These are phyloP conservation scores for Chymomyza caudatula DNA, from an alignment of 2,888 invertebrate genomes.

Conservation along the genomic window DNA sequence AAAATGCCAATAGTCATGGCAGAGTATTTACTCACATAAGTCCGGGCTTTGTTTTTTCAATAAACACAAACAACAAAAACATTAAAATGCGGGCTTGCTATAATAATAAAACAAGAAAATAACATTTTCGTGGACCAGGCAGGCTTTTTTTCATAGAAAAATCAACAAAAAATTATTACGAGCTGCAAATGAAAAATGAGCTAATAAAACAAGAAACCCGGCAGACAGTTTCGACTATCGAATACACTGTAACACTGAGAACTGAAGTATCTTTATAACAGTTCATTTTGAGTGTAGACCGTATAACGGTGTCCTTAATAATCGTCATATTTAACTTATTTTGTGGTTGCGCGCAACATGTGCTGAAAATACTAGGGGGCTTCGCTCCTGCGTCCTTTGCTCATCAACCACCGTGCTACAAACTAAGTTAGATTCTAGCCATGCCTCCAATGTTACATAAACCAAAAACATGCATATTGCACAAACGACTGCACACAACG, in stretches of 20 bases:
- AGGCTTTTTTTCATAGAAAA: neutral
- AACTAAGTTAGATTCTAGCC: too few species aligned
- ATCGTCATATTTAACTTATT: too few species aligned
- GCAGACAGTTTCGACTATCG: neutral
- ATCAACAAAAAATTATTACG: neutral
- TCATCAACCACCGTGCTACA: too few species aligned
- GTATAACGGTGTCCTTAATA: too few species aligned
- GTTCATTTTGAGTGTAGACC: too few species aligned
- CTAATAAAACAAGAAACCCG: neutral
- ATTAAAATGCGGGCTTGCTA: conserved; percentile 18
- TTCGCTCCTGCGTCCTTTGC: too few species aligned
- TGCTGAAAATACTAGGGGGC: too few species aligned
- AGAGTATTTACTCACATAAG: neutral
- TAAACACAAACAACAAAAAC: conserved; percentile 44
- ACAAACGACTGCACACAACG: too few species aligned
- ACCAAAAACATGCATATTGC: too few species aligned
- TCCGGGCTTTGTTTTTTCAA: conserved; percentile 39
- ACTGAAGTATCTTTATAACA: too few species aligned
- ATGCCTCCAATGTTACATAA: too few species aligned
- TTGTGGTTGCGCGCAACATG: too few species aligned
- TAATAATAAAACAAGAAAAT: neutral
- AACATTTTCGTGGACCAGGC: neutral
- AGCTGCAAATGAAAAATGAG: neutral
- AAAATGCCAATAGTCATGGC: neutral
- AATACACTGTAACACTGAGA: neutral